Conservation (phyloP, 2,888 invertebrate genomes). For the Drosophila percnosoma region DNA sequence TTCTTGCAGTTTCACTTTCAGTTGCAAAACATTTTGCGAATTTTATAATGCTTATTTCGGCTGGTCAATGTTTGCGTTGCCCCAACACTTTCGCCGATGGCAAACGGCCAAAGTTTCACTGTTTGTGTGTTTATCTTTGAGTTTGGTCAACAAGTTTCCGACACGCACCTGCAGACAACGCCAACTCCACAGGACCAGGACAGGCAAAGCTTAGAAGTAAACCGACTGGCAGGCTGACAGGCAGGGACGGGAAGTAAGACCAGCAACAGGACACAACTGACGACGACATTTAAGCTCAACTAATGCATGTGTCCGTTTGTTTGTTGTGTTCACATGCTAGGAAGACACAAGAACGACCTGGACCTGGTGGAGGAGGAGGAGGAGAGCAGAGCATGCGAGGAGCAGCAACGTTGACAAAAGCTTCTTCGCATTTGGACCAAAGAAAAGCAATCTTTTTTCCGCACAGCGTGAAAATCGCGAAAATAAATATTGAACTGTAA, state of each 20-base stretch:
- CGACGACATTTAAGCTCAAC: conserved; percentile 71
- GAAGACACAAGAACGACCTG: conserved; percentile 28
- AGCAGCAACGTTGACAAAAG: conserved; percentile 42
- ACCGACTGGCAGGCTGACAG: conserved; percentile 12
- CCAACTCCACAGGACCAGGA: conserved; percentile 15
- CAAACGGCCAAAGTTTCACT: conserved; percentile 41
- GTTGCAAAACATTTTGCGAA: conserved; percentile 60
- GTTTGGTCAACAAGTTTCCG: conserved; percentile 81
- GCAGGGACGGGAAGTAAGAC: conserved; percentile 23
- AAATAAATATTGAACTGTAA: conserved; percentile 83
- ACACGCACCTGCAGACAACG: conserved; percentile 69
- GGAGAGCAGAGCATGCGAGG: conserved; percentile 8
- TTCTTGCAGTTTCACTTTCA: conserved; percentile 62
- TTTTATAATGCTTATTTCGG: conserved; percentile 77
- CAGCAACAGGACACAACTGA: conserved; percentile 32
- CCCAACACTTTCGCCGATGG: conserved; percentile 68
- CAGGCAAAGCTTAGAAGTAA: conserved; percentile 7
- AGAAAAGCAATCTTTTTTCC: conserved; percentile 65
- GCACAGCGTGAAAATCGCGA: conserved; percentile 80
- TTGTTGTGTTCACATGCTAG: conserved; percentile 73
- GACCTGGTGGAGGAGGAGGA: not conserved
- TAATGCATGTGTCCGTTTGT: conserved; percentile 78
- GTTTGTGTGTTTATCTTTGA: conserved; percentile 73
- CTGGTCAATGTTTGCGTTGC: conserved; percentile 62
- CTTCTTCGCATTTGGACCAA: conserved; percentile 32